Base-by-base conservation (phyloP, 2,888 invertebrate genomes). In the Dusona sp. region DNA sequence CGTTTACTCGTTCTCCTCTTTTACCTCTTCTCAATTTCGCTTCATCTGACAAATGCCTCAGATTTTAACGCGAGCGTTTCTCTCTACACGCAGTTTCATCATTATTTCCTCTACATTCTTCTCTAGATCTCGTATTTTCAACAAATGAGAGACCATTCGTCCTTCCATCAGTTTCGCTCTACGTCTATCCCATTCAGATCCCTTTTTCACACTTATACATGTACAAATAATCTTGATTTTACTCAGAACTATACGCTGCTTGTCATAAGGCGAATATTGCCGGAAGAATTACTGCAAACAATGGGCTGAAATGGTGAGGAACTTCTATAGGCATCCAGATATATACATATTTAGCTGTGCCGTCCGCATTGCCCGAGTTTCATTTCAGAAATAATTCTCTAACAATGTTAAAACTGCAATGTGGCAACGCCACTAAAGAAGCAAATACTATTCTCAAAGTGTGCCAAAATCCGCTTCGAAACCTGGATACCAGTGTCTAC, bases 61-160 rank as follows among this genome's bases (percentile, higher is more conserved):
- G 61, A 75, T 74, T 79, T 68, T 42, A 64, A 79, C 75, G 68
- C 51, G 29, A 68, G 77, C 36, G 13, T 33, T 73, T 29, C 73
- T 61, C 83, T 65, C 42, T 72, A 77, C 81, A 74, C 51, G 70
- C 81, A 45, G 77, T 86, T 84, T 75, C 72, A 74, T 86, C 77
- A 74, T 73, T 57, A 42, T 67, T 61, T 57, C 54, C 54, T 65
- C 29, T 54, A 42, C 42, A 11, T 51, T 72, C n/a, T 22, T 75
- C 38, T 19, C 57, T n/a, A 29, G 29, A 57, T 73, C 65, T 64
- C 70, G 72, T 72, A 79, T 78, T 75, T 87, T 42, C 70, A 81
- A 83, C 75, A 72, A 83, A 75, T 77, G 72, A 82, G 70, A 80
- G 51, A 70, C 25, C 65, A 65, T 64, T 75, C 64, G 74, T 73